phyloP scores from a whole-genome alignment of 23 tunicate genomes.

The Halocynthia aurantium region DNA sequence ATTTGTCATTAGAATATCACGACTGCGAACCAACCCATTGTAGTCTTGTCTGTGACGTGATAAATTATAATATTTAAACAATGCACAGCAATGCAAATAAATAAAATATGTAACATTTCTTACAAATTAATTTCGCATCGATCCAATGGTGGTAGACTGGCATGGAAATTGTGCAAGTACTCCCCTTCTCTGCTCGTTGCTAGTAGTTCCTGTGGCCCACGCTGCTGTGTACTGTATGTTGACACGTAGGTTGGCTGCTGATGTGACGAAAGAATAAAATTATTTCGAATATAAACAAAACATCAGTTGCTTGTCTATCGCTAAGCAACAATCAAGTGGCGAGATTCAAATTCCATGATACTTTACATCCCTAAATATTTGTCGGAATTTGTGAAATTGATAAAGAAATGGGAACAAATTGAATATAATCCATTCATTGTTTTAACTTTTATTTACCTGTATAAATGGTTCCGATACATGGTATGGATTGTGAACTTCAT shows the following conservation, averaged over 20 bases:
- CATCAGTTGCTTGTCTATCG: too few relatives aligned
- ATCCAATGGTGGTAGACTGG: too few relatives aligned
- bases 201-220: constrained; percentile 19
- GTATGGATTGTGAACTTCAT: constrained; percentile 58
- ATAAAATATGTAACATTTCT: too few relatives aligned
- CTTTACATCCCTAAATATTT: not conserved
- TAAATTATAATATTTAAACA: not conserved
- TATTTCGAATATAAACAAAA: not conserved
- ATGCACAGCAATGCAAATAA: too few relatives aligned
- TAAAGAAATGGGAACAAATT: too few relatives aligned
- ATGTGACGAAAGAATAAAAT: not conserved
- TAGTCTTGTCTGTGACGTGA: constrained; percentile 16
- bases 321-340: too few relatives aligned
- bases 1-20: constrained; percentile 8
- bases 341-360: not conserved
- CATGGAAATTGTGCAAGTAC: not conserved
- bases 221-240: constrained; percentile 7
- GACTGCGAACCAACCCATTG: constrained; percentile 14
- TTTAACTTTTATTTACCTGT: constrained; percentile 38
- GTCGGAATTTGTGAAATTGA: too few relatives aligned
- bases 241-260: constrained; percentile 15
- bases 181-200: constrained; percentile 16
- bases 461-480: constrained; percentile 71
- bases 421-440: too few relatives aligned
- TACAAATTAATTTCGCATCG: too few relatives aligned